Conservation (phyloP, 2,113 vertebrate species). For the Talpa occidentalis region DNA sequence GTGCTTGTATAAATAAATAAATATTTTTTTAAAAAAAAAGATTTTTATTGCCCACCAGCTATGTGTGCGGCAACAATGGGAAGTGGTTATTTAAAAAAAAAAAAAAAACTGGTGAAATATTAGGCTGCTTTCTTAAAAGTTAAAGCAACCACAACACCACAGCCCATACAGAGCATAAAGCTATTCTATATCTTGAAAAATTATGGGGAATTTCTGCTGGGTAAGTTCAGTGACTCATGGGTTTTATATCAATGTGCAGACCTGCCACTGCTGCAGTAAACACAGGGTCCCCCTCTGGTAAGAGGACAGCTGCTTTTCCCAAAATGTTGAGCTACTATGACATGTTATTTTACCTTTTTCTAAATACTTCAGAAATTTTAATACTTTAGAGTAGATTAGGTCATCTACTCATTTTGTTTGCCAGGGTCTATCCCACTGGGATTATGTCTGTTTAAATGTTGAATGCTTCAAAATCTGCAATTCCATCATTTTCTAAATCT, state of each 20-base stretch:
- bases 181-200: neutral
- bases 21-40: no score
- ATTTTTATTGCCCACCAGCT: neutral
- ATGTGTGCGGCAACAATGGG: neutral
- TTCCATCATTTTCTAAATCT: slow-evolving; percentile 33
- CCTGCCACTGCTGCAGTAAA: neutral
- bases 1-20: no score
- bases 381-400: neutral
- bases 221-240: neutral
- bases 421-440: neutral
- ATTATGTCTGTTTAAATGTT: neutral
- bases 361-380: slow-evolving; percentile 40
- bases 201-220: neutral
- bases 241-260: neutral
- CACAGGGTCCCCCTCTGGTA: neutral
- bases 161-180: neutral
- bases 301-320: neutral
- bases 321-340: neutral
- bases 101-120: neutral
- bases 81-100: neutral
- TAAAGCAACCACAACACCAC: neutral
- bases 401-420: neutral
- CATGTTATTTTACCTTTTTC: neutral
- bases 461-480: slow-evolving; percentile 29
- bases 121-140: neutral